Evolutionary conservation across 2,797 vertebrate genomes (phyloP), one percentile per base, ranked within the genome.

Genomic region (Neopelma chrysocephalum): DNA sequence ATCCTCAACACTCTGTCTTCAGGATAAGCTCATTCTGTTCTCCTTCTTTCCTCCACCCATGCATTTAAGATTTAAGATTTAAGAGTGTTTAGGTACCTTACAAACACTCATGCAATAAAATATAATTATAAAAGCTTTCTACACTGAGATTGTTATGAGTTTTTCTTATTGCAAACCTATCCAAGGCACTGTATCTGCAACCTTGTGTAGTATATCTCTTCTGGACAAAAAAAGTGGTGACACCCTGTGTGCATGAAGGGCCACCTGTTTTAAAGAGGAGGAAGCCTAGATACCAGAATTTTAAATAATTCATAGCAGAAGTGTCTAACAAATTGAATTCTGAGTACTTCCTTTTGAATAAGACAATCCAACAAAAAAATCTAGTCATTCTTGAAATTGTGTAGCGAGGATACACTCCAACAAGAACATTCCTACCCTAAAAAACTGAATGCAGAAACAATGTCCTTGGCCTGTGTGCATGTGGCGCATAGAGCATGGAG

Each of bases 381-480:
- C 16, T 9, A 47, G 5, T 36, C 42, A 45, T 68, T 65, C 58
- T 51, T 65, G 50, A 36, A 7, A 11, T 14, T 23, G n/a, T 18
- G 32, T 11, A 82, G 26, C 15, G 36, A 72, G 34, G 29, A 32
- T 36, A 43, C 9, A 34, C 19, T 38, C 10, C 45, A 32, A 22
- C 8, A 31, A 29, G 18, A 56, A 76, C 70, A 17, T 12, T 31
- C 19, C 25, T 38, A 7, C 23, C 26, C 23, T 14, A 32, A 53
- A 73, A 29, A 36, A 9, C 2, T 0, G 0, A 10, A 26, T 2
- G 17, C 47, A 83, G 38, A 48, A 36, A 21, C 32, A 23, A 26
- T 5, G 16, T 54, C 64, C 42, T 53, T 23, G 6, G n/a, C 34
- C 26, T 14, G 17, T 19, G 23, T 19, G 50, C 2, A 3, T 45